These are phyloP conservation scores for Cantharis flavilabris DNA, from an alignment of 2,888 invertebrate species.

Conservation along the genomic window DNA sequence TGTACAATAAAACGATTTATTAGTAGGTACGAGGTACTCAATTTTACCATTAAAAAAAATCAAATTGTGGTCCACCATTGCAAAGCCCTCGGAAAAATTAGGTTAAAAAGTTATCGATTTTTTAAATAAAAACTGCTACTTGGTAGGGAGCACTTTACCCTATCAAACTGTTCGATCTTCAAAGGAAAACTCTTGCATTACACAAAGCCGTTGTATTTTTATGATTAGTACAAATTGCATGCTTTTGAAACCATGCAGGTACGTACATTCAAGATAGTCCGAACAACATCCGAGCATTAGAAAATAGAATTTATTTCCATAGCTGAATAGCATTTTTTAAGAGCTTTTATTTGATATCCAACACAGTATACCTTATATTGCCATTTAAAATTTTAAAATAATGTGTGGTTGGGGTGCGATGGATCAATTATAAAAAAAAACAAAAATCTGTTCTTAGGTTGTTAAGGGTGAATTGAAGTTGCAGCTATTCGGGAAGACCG, in stretches of 20 bases:
- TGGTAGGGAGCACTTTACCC: not conserved
- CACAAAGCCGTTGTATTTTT: not conserved
- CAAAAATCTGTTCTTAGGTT: too few relatives aligned
- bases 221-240: not conserved
- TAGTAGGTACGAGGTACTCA: constrained; percentile 4
- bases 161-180: not conserved
- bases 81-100: not conserved
- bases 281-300: too few relatives aligned
- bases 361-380: too few relatives aligned
- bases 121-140: not conserved
- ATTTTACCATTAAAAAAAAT: not conserved
- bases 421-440: too few relatives aligned
- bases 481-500: too few relatives aligned
- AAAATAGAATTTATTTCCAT: too few relatives aligned
- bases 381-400: too few relatives aligned
- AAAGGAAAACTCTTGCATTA: not conserved
- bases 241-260: not conserved
- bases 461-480: too few relatives aligned
- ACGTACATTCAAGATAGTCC: not conserved
- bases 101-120: not conserved
- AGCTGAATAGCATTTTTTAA: too few relatives aligned
- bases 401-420: too few relatives aligned
- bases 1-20: constrained; percentile 21
- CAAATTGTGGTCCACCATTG: not conserved
- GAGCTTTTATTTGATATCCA: too few relatives aligned